Evolutionary conservation across 2,113 vertebrate species (phyloP).

Genomic region (Phaethornis superciliosus): DNA sequence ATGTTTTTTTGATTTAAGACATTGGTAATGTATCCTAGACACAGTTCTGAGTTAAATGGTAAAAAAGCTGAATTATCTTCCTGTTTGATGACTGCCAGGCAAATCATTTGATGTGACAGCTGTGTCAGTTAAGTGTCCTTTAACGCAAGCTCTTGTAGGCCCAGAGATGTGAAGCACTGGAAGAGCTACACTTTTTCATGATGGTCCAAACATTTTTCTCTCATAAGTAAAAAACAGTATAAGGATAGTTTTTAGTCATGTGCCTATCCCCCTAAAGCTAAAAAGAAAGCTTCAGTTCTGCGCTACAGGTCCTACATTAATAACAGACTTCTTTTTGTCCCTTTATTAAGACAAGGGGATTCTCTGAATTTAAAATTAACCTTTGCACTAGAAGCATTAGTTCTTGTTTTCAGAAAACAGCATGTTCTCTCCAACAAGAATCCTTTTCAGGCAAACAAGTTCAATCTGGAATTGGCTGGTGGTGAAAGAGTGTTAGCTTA

Average conservation of each 20-base stretch:
- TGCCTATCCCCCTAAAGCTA: neutral
- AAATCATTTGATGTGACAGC: neutral
- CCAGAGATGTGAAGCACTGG: neutral
- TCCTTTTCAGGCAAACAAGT: conserved; percentile 52
- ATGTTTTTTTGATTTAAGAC: neutral
- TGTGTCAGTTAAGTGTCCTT: neutral
- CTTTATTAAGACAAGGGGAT: neutral
- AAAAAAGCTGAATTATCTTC: neutral
- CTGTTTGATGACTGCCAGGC: neutral
- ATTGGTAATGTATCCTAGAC: neutral
- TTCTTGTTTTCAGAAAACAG: conserved; percentile 25
- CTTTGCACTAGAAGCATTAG: conserved; percentile 54
- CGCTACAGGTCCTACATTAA: neutral
- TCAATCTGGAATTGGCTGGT: conserved; percentile 56
- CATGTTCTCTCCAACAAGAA: conserved; percentile 26
- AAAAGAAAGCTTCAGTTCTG: neutral
- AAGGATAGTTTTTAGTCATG: neutral
- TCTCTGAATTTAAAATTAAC: conserved; percentile 47
- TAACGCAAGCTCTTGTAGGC: neutral
- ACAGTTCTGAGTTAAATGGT: neutral
- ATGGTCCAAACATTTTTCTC: neutral
- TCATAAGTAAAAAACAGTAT: neutral
- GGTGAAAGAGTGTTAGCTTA: conserved; percentile 34
- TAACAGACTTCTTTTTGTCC: neutral
- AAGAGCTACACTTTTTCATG: neutral